phyloP scores from a whole-genome alignment of 2,888 invertebrate genomes.

The Nomada flava region DNA sequence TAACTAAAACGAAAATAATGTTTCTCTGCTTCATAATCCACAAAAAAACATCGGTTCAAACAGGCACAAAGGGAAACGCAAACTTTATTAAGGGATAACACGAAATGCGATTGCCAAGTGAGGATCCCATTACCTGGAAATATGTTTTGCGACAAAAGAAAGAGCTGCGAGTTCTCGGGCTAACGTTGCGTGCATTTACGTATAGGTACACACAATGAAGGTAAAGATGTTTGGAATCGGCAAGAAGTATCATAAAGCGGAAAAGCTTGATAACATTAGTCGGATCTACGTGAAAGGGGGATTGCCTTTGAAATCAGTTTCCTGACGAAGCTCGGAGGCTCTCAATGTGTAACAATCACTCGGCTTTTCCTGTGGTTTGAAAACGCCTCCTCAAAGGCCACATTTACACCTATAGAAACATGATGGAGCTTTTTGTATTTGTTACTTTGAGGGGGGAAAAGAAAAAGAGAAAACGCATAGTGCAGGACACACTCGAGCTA shows the following conservation, averaged over 20 bases:
- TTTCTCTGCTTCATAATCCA: not conserved
- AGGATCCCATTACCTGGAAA: slow-evolving; percentile 8
- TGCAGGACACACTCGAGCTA: not conserved
- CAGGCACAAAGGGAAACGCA: not conserved
- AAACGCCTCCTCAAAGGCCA: slow-evolving; percentile 9
- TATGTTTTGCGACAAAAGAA: not conserved
- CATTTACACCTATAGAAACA: no score
- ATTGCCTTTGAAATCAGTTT: slow-evolving; percentile 30
- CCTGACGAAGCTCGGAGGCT: slow-evolving; percentile 18
- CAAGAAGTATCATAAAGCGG: slow-evolving; percentile 29
- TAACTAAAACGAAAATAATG: not conserved
- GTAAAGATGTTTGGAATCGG: not conserved
- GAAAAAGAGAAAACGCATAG: not conserved
- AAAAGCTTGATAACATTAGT: slow-evolving; percentile 25
- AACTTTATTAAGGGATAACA: not conserved
- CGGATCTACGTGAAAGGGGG: not conserved
- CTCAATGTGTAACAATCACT: slow-evolving; percentile 14
- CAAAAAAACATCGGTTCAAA: not conserved
- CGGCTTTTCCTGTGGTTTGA: not conserved
- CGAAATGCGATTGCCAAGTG: not conserved
- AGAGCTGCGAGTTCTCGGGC: not conserved
- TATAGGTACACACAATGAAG: not conserved
- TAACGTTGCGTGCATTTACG: not conserved
- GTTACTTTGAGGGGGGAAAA: not conserved
- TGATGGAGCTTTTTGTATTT: slow-evolving; percentile 22